Conservation (phyloP, 2,113 vertebrate species). For the Stegastes partitus region DNA sequence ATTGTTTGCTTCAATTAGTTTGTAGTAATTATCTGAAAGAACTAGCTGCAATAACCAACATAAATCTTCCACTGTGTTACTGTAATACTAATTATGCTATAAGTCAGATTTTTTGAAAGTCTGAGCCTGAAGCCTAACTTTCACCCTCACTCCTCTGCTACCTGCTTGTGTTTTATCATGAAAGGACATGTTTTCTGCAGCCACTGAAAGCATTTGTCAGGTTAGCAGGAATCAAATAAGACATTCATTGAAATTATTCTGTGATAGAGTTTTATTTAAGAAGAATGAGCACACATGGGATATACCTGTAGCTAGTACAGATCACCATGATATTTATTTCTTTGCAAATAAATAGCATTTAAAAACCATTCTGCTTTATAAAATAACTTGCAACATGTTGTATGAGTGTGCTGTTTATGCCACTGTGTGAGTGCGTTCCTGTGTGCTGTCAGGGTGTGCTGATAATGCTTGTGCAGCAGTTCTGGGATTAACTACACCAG, state of each 20-base stretch:
- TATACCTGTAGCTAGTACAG: conserved; percentile 32
- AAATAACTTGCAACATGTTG: conserved; percentile 33
- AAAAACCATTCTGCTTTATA: conserved; percentile 24
- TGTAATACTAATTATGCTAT: not conserved
- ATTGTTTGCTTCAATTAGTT: too few species aligned
- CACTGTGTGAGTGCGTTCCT: conserved; percentile 28
- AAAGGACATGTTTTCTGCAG: not conserved
- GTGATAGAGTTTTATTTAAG: conserved; percentile 68
- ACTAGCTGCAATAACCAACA: not conserved
- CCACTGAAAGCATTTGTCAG: not conserved
- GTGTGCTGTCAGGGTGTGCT: conserved; percentile 34
- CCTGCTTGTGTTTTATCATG: not conserved
- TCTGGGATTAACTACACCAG: conserved; percentile 76
- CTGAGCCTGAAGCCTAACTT: not conserved
- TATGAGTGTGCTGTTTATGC: conserved; percentile 17
- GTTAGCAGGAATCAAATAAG: conserved; percentile 47
- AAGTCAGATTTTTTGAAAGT: not conserved
- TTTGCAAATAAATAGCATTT: conserved; percentile 51
- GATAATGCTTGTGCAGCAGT: conserved; percentile 78
- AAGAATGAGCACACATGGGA: conserved; percentile 55
- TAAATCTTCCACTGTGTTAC: not conserved
- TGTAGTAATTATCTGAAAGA: not conserved
- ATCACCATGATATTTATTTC: conserved; percentile 19
- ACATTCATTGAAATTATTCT: conserved; percentile 51
- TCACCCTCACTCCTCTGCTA: not conserved